Percentiles rank a stretch among this genome's conserved stretches.
Conservation (phyloP, 2,113 vertebrate species). For the Ctenodactylus gundi region DNA sequence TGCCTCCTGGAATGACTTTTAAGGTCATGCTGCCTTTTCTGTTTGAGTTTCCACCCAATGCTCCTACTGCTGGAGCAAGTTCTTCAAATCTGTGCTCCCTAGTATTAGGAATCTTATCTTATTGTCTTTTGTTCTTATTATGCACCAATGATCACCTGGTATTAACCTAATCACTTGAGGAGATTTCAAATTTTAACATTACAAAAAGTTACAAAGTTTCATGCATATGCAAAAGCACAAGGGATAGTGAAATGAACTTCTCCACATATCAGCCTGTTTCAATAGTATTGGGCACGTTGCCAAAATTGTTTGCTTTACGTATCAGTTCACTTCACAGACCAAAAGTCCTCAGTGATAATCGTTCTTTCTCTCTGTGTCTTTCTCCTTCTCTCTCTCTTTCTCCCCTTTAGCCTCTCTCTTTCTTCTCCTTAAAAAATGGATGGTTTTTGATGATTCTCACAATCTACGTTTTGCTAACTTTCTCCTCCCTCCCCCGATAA, state of each 20-base stretch:
- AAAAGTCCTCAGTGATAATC: too few relatives aligned
- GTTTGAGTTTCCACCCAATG: neutral
- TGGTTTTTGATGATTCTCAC: neutral
- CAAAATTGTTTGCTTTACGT: neutral
- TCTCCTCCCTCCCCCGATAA: too few relatives aligned
- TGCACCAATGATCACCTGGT: neutral
- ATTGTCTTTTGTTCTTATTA: neutral
- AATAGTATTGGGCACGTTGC: neutral
- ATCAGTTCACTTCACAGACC: neutral
- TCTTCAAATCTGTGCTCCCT: neutral
- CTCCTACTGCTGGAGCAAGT: neutral
- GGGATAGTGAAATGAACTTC: neutral
- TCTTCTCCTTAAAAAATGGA: neutral
- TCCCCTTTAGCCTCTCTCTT: neutral
- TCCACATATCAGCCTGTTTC: rapidly evolving
- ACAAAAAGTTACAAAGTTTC: neutral
- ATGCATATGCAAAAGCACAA: neutral
- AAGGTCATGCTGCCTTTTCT: rapidly evolving
- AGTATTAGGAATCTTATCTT: neutral
- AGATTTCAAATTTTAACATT: neutral
- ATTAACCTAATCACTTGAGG: neutral
- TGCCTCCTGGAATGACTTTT: rapidly evolving
- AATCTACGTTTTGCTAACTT: neutral
- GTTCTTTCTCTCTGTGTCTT: neutral
- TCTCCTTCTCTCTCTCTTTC: too few relatives aligned